Evolutionary conservation across 1,140 invertebrate genomes (phyloP).

Genomic region (Drosophila bifasciata): DNA sequence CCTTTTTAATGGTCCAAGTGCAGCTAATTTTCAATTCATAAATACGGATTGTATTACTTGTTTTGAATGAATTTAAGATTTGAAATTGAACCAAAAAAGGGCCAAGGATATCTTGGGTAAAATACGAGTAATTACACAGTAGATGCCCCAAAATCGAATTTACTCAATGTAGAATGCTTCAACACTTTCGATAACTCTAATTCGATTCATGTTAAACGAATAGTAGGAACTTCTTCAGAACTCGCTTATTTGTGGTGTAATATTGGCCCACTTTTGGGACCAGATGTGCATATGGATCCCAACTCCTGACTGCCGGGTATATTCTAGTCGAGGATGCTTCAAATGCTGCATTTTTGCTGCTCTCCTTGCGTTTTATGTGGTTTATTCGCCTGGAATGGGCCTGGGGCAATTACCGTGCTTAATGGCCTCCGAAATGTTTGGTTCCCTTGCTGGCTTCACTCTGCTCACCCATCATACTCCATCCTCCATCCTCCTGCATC

Average conservation of each 20-base stretch:
- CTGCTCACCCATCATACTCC: not conserved
- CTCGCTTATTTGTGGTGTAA: conserved; percentile 7
- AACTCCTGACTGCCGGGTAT: conserved; percentile 27
- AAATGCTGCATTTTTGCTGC: conserved; percentile 14
- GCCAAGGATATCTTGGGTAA: too few relatives aligned
- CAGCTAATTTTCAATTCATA: conserved; percentile 60
- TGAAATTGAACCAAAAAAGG: too few relatives aligned
- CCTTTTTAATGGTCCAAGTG: conserved; percentile 65
- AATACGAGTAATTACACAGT: too few relatives aligned
- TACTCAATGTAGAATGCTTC: too few relatives aligned
- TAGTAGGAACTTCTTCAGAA: conserved; percentile 1
- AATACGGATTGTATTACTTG: not conserved
- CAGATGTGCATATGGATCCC: conserved; percentile 19
- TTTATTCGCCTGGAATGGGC: conserved; percentile 68
- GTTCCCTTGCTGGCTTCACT: not conserved
- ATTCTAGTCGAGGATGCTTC: conserved; percentile 34
- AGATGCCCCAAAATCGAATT: too few relatives aligned
- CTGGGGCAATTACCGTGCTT: conserved; percentile 64
- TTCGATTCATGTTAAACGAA: conserved; percentile 27
- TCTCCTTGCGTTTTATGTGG: conserved; percentile 44
- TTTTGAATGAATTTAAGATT: too few relatives aligned
- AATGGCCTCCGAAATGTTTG: conserved; percentile 52
- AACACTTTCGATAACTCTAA: conserved; percentile 18
- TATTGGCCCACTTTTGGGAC: conserved; percentile 9
- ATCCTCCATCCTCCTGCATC: conserved; percentile 2